A percentile compares a stretch with the other conserved stretches of the same genome.
These are phyloP conservation scores for Gallinago stenura DNA, from an alignment of 2,797 vertebrate genomes.

Conservation along the genomic window DNA sequence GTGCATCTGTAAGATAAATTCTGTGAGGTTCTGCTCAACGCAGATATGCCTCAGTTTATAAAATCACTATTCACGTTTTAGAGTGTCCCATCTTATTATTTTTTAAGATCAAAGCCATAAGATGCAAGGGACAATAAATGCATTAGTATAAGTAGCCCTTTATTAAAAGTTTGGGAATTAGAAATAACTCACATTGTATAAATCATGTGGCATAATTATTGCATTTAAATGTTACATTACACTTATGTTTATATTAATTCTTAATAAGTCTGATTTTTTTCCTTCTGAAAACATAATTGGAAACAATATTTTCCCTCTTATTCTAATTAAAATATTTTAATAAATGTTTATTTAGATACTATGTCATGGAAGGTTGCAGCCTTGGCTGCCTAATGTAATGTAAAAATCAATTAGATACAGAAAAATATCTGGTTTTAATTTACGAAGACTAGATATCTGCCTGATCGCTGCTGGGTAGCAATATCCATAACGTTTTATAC, in stretches of 20 bases:
- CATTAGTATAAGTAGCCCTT: slow-evolving; percentile 45
- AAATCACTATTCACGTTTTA: slow-evolving; percentile 65
- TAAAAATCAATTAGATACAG: slow-evolving; percentile 78
- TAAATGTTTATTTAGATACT: slow-evolving; percentile 79
- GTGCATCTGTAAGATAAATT: neutral
- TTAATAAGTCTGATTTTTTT: slow-evolving; percentile 65
- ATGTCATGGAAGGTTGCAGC: slow-evolving; percentile 75
- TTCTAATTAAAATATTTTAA: slow-evolving; percentile 81
- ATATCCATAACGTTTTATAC: slow-evolving; percentile 65
- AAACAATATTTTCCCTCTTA: slow-evolving; percentile 74
- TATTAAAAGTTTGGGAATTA: slow-evolving; percentile 52
- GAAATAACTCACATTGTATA: slow-evolving; percentile 45
- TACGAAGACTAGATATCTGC: slow-evolving; percentile 68
- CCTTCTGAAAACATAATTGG: slow-evolving; percentile 71
- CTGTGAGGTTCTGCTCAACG: slow-evolving; percentile 33
- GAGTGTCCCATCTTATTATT: neutral
- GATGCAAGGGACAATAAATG: slow-evolving; percentile 60
- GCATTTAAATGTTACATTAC: slow-evolving; percentile 64
- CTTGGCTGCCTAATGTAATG: slow-evolving; percentile 77
- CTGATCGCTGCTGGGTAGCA: slow-evolving; percentile 63
- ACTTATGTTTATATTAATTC: slow-evolving; percentile 74
- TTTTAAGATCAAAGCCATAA: slow-evolving; percentile 61
- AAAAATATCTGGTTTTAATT: slow-evolving; percentile 80
- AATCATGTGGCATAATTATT: slow-evolving; percentile 56
- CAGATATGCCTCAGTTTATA: slow-evolving; percentile 38